Percentiles rank a stretch among this genome's conserved stretches.
Conservation (phyloP, 2,888 invertebrate genomes). For the Auanema freiburgensis region DNA sequence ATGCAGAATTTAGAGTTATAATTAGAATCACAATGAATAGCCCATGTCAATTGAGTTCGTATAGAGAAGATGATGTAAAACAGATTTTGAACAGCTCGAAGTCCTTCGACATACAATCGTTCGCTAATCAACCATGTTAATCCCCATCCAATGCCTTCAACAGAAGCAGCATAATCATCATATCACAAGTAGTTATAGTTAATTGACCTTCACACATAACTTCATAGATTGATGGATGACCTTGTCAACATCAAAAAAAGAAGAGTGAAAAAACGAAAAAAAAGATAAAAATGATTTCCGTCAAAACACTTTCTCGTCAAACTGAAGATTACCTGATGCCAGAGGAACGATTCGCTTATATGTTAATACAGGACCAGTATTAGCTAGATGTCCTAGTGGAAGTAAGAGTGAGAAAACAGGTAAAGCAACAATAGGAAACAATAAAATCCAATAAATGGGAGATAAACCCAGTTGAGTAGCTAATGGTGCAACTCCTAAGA, state of each 20-base stretch:
- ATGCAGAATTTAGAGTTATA: constrained; percentile 30
- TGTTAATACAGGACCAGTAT: constrained; percentile 35
- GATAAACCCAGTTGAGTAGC: constrained; percentile 27
- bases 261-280: background rate
- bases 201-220: background rate
- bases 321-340: constrained; percentile 29
- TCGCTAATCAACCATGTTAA: constrained; percentile 45
- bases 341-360: constrained; percentile 43
- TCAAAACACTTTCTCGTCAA: constrained; percentile 1
- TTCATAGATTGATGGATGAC: constrained; percentile 1
- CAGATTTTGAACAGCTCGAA: constrained; percentile 34
- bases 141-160: constrained; percentile 46
- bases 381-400: constrained; percentile 35
- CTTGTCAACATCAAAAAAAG: background rate
- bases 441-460: constrained; percentile 32
- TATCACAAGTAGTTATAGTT: too few species aligned
- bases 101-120: constrained; percentile 33
- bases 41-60: constrained; percentile 33
- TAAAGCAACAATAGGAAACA: constrained; percentile 43
- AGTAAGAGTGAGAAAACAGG: constrained; percentile 40
- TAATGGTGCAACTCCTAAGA: constrained; percentile 31
- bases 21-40: constrained; percentile 27
- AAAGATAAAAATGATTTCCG: background rate
- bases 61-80: constrained; percentile 40
- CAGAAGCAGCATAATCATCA: constrained; percentile 1